phyloP scores from a whole-genome alignment of 2,113 vertebrate species.

The Mus pahari region DNA sequence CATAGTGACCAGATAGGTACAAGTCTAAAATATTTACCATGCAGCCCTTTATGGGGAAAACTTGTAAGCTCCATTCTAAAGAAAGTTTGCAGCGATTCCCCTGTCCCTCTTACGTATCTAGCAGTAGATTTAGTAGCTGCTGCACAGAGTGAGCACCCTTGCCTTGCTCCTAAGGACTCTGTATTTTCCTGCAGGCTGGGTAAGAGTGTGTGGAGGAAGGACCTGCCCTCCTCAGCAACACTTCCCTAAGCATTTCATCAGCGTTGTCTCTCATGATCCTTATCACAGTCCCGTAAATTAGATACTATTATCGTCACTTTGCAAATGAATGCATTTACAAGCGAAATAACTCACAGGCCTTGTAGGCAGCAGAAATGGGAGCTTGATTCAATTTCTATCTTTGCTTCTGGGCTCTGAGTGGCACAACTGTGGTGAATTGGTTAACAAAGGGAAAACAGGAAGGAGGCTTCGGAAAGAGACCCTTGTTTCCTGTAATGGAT shows the following conservation, averaged over 20 bases:
- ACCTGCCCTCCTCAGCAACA: no score
- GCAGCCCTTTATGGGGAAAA: not conserved
- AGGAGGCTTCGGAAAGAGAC: not conserved
- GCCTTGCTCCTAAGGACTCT: no score
- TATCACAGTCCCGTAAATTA: not conserved
- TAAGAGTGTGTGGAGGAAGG: not conserved
- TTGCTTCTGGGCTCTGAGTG: not conserved
- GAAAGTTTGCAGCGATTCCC: not conserved
- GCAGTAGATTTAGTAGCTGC: not conserved
- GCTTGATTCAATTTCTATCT: not conserved
- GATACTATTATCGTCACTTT: not conserved
- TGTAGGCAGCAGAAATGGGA: not conserved
- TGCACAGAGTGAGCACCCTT: not conserved
- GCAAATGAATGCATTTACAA: constrained; percentile 42
- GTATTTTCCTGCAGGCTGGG: not conserved
- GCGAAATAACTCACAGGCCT: not conserved
- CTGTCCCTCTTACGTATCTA: not conserved
- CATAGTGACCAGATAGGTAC: not conserved
- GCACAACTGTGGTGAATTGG: not conserved
- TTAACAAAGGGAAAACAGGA: not conserved
- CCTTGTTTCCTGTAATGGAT: not conserved
- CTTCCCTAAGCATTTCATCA: not conserved
- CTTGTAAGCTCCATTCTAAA: not conserved
- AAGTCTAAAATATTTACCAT: not conserved
- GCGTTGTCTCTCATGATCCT: not conserved